Percentiles rank a stretch among this genome's conserved stretches.
phyloP scores from a whole-genome alignment of 2,888 invertebrate species.

The Sicus ferrugineus region DNA sequence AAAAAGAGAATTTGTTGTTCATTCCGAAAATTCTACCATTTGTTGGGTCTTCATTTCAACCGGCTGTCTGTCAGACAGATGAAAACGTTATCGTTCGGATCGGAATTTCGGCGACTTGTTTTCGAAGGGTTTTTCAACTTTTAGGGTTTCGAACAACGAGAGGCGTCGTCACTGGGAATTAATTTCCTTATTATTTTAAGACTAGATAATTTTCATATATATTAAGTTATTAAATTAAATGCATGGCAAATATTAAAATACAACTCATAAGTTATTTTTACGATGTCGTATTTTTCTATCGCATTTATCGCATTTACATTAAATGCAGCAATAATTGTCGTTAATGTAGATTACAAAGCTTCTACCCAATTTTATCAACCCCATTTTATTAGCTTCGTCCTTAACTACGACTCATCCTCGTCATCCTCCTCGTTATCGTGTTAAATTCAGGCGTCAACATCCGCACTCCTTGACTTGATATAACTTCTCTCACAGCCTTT shows the following conservation, averaged over 20 bases:
- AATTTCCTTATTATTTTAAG: neutral
- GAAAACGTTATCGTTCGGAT: neutral
- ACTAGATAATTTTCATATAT: neutral
- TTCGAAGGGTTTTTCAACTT: too few species aligned
- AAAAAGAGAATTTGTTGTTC: too few species aligned
- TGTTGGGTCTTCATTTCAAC: constrained; percentile 3
- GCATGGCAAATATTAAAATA: too few species aligned
- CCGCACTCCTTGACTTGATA: neutral
- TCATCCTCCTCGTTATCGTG: neutral
- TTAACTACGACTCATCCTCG: neutral
- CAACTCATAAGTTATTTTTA: too few species aligned
- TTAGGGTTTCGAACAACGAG: neutral
- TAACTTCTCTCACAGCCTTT: neutral
- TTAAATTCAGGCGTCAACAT: neutral
- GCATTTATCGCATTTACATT: neutral
- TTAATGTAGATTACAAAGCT: neutral
- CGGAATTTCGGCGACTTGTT: neutral
- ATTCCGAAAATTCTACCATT: neutral
- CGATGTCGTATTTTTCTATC: neutral
- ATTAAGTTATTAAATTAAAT: neutral
- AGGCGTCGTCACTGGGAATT: neutral
- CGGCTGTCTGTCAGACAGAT: neutral
- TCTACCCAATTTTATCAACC: too few species aligned
- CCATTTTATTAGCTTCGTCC: neutral
- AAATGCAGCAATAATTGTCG: neutral